Base-by-base conservation (phyloP, 2,888 invertebrate species). In the Stenotaenia linearis region DNA sequence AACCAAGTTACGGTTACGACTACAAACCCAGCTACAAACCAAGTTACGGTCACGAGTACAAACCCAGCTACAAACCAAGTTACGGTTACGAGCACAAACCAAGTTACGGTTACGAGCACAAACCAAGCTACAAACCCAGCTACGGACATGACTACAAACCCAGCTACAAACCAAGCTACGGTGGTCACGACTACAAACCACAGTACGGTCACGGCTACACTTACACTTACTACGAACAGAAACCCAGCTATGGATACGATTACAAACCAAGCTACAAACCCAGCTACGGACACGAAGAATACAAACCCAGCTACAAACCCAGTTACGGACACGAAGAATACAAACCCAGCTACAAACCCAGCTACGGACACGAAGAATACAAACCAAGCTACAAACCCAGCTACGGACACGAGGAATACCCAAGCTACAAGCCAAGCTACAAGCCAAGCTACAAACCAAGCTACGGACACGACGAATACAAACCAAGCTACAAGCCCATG, bases 181-280 rank as follows among this genome's bases (percentile, higher is more conserved):
- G 35, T 23, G 75, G 75, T 15, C 18, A 76, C 32, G 37, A 37
- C 1, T 45, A 78, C 78, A 78, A 78, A 32, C 78, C 78, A n/a
- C 18, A 21, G 32, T 61, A 78, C 18, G 78, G 61, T 32, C 61
- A 78, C n/a, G 45, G 40, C n/a, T 45, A 35, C 50, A 77, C 37
- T 40, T 45, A 77, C 45, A 35, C 77, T 40, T 28, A 28, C 45
- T 56, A 78, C 61, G 40, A 37, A 35, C 40, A 77, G 37, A 78
- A 78, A 32, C 78, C 78, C 28, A 32, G 32, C 61, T 78, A 78
- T 56, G 77, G 69, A 69, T 77, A 77, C 30, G 75, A 75, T 21
- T 40, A 77, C 77, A 78, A 78, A 40, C 78, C 78, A n/a, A 32
- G 32, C 61, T 78, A 78, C 78, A 56, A 78, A 32, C 78, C 78